Base-by-base conservation (phyloP, 2,113 vertebrate genomes). In the Onychostruthus taczanowskii region DNA sequence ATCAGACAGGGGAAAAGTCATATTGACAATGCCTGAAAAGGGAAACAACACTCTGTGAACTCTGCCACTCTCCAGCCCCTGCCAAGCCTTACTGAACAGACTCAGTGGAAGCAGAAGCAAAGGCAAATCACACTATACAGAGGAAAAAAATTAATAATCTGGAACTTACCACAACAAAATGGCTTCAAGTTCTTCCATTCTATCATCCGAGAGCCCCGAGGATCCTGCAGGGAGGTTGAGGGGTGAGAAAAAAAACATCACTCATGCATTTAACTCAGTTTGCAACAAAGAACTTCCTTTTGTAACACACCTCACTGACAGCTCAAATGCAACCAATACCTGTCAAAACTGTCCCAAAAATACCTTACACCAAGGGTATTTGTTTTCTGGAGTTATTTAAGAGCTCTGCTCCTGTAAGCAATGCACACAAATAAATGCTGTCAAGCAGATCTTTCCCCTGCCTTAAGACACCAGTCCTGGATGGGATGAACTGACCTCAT, bases 1-100 rank as follows among this genome's bases (percentile, higher is more conserved):
- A 90, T 99, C 99, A 12, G 99, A 99, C 84, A 99, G 96, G 23
- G 99, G 99, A 84, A 99, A 99, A 90, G 97, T 99, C 98, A 99
- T 94, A 77, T 99, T 99, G 89, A 98, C 97, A 62, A 99, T 89
- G 23, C 99, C 99, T 99, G 85, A 17, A 27, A 84, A 93, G 28
- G 84, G 53, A 98, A 53, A 93, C 27, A 73, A 10, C 28, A 7
- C 2, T 2, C 20, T 41, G 28, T 62, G 46, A 84, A 0, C 28
- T 31, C 33, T 13, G 37, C 1, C 47, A 59, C 52, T 33, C 46
- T 11, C 17, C 66, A 82, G 79, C 30, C 80, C 43, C 11, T 23
- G 16, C 16, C 39, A 50, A 69, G 58, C 43, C 52, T 58, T 24
- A 9, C 0, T 69, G 64, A 55, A 28, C 53, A 26, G 0, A 3